Conservation (phyloP, 53 echinoderm and acorn worm genomes). For the Henricia sp. region DNA sequence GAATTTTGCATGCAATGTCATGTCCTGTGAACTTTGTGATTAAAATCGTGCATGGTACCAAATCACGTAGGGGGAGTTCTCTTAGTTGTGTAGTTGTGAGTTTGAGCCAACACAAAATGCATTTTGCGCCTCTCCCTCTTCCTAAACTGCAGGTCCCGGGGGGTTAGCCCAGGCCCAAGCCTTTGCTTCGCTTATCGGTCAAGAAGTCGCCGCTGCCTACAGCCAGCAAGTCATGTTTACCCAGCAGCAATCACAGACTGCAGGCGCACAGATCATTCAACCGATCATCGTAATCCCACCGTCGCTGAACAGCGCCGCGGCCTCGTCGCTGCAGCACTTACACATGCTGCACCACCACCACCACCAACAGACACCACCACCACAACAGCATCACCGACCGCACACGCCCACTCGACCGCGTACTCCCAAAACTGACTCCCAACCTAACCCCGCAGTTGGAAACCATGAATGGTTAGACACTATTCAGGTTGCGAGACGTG, state of each 20-base stretch:
- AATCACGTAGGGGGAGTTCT: background rate
- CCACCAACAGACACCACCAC: slow-evolving; percentile 38
- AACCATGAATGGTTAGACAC: slow-evolving; percentile 94
- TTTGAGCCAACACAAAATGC: slow-evolving; percentile 68
- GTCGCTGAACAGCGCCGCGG: slow-evolving; percentile 54
- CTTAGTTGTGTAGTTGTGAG: background rate
- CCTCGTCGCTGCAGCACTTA: slow-evolving; percentile 38
- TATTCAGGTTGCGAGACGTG: slow-evolving; percentile 78
- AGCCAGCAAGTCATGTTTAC: slow-evolving; percentile 66
- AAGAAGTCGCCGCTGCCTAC: slow-evolving; percentile 96
- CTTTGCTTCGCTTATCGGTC: slow-evolving; percentile 94
- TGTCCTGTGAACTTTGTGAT: background rate
- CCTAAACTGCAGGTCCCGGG: slow-evolving; percentile 68
- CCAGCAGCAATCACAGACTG: slow-evolving; percentile 39
- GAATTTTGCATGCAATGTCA: background rate
- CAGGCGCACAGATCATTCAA: slow-evolving; percentile 91
- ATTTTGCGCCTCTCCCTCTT: slow-evolving; percentile 91
- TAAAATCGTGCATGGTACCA: background rate
- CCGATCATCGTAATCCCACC: slow-evolving; percentile 98
- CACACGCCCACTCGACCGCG: slow-evolving; percentile 52
- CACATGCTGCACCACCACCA: slow-evolving; percentile 64
- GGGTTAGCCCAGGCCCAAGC: slow-evolving; percentile 97
- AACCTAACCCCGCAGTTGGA: slow-evolving; percentile 60
- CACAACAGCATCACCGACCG: slow-evolving; percentile 49
- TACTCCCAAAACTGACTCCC: slow-evolving; percentile 60